Base-by-base conservation (phyloP, 2,888 invertebrate genomes). In the Acanthosepion lycidas region DNA sequence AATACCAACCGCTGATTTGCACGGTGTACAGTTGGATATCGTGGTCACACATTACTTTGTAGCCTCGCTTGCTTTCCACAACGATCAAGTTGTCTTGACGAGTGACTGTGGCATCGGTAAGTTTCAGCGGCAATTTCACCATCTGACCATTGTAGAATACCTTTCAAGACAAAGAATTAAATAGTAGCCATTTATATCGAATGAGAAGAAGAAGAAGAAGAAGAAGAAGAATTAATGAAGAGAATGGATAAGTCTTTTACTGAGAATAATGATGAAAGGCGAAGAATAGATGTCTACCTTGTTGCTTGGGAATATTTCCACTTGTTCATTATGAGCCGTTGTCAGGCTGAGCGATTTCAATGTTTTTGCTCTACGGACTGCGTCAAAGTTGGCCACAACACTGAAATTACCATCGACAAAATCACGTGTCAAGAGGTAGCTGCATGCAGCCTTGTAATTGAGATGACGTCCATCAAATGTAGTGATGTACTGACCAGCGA, bases 381-480 rank as follows among this genome's bases (percentile, higher is more conserved):
- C n/a, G n/a, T 78, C 12, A 12, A 49, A 98, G 97, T 98, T 98
- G 15, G 99, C 98, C 15, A 99, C 97, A 0, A 99, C 98, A 0
- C 98, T 98, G 97, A 99, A 99, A 97, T 98, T 98, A 95, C 98
- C 98, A 96, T 98, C 98, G n/a, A 98, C 98, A 97, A 99, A 98
- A 97, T 99, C 99, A 94, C 98, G 98, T 0, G 98, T 98, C 94
- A 99, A 98, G 0, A 99, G 97, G 98, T 99, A 99, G 0, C 98
- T 98, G 97, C 99, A 99, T 0, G 98, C 97, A 93, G 98, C 98
- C 0, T 98, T 98, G 96, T 98, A 98, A 49, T 98, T 98, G 97
- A 98, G 98, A 96, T 98, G 98, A 51, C 98, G 98, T 95, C 98
- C 98, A 97, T 99, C 99, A 97, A 99, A 99, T 0, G 99, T 99